These are phyloP conservation scores for Tapirus terrestris DNA, from an alignment of 2,113 vertebrate species.

Conservation along the genomic window DNA sequence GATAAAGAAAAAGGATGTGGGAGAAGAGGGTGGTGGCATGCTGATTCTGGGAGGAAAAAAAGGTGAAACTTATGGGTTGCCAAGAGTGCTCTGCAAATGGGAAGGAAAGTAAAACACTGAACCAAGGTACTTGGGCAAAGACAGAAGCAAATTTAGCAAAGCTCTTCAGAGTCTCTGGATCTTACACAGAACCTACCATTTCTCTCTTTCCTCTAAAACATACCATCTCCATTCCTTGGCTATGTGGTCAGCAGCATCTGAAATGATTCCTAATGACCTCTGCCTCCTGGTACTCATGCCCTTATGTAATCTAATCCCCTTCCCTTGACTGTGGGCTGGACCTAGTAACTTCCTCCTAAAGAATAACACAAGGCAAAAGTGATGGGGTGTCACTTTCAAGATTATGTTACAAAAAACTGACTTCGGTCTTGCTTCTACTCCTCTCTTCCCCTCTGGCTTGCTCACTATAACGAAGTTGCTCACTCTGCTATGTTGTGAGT, in stretches of 20 bases:
- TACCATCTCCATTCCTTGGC: neutral
- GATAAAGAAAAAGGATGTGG: neutral
- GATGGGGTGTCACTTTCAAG: neutral
- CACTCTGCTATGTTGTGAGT: neutral
- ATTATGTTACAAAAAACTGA: neutral
- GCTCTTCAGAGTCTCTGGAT: neutral
- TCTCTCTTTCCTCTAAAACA: constrained; percentile 27
- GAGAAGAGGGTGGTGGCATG: neutral
- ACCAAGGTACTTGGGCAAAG: neutral
- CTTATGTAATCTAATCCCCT: neutral
- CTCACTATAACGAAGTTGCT: neutral
- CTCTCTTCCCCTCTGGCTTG: neutral
- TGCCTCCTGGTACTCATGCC: neutral
- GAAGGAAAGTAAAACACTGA: neutral
- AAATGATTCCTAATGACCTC: neutral
- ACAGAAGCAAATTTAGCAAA: constrained; percentile 20
- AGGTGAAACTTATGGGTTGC: neutral
- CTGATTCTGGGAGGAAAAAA: neutral
- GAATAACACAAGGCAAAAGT: neutral
- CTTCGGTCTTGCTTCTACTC: neutral
- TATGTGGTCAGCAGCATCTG: neutral
- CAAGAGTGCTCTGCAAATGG: neutral
- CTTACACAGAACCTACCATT: neutral
- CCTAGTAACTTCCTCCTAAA: neutral
- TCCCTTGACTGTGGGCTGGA: neutral